Evolutionary conservation across 2,888 invertebrate species (phyloP), one percentile per base, ranked within the genome.

Genomic region (Xylota sylvarum): DNA sequence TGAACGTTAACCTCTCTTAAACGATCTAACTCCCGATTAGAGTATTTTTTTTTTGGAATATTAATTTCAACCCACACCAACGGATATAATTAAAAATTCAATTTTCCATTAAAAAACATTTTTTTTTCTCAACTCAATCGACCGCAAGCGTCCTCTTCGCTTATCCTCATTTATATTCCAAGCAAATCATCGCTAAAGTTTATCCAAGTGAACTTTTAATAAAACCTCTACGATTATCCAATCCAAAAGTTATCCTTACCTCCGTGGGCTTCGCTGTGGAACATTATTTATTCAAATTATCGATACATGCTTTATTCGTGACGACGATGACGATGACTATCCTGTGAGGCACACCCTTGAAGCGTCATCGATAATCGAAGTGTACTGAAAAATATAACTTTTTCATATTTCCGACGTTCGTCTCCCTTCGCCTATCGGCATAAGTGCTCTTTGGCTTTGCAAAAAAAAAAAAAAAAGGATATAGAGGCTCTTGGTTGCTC

Each of bases 211-310:
- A 65, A 65, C n/a, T 32, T 70, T 70, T 30, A 70, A 55, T 43
- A 69, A 55, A 69, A 69, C 46, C 43, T 14, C 9, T 9, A n/a
- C 56, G 69, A 56, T 56, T 70, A 70, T 56, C 56, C 43, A 32
- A 70, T 70, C 46, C 43, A n/a, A 56, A 56, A 46, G 43, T 55
- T 70, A 43, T 43, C 17, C 19, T 30, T n/a, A 6, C 10, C 35
- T 10, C 65, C 23, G 5, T n/a, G 5, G 6, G 9, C 27, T 6
- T 30, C 17, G 12, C 12, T 60, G 19, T 19, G 23, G 5, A 12
- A 32, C 23, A 55, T 69, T 69, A 69, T 69, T 69, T 40, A 69
- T 69, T 52, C 52, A 69, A 69, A 69, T 69, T 69, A 55, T 55
- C 52, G 52, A 69, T 40, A 69, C 40, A 27, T 27, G 27, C 30